Base-by-base conservation (phyloP, 2,113 vertebrate genomes). In the Plestiodon gilberti region DNA sequence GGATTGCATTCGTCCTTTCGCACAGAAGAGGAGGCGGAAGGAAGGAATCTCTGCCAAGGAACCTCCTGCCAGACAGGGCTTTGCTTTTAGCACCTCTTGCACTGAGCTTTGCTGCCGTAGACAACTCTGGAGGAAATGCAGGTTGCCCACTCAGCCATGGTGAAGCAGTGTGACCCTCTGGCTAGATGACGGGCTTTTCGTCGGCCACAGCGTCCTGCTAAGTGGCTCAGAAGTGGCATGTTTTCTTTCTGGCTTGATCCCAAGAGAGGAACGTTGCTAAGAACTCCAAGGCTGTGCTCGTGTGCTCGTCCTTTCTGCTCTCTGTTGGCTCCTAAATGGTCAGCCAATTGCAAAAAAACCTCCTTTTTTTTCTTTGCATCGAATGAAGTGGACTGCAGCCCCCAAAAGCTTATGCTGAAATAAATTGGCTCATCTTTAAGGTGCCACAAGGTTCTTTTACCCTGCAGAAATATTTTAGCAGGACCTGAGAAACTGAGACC, bases 81-180 rank as follows among this genome's bases (percentile, higher is more conserved):
- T 69, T 82, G 86, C 86, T 78, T 87, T 78, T 78, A 78, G 52
- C 86, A 85, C 83, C 74, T 85, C 30, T 65, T 25, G 61, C 38
- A 64, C 28, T 7, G 20, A 62, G 71, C 28, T n/a, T n/a, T 6
- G 55, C 59, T n/a, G 55, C 71, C 30, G 13, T 2, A 43, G 62
- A 69, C 38, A 30, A 30, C 40, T 20, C 79, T 23, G 59, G 61
- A 59, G 33, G 33, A 83, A 67, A 22, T 11, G 38, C 35, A 28
- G 22, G 20, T 52, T 59, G 15, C 30, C 35, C 52, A 35, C 69
- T 71, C 33, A 73, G 81, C 67, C 69, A 30, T 40, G 81, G 38
- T 17, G 67, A 30, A 59, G 28, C 52, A 35, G 23, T n/a, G n/a
- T n/a, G 23, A 59, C 2, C 33, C 67, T 82, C 81, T 11, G 57